Conservation (phyloP, 2,797 vertebrate species). For the Thalassophryne amazonica region DNA sequence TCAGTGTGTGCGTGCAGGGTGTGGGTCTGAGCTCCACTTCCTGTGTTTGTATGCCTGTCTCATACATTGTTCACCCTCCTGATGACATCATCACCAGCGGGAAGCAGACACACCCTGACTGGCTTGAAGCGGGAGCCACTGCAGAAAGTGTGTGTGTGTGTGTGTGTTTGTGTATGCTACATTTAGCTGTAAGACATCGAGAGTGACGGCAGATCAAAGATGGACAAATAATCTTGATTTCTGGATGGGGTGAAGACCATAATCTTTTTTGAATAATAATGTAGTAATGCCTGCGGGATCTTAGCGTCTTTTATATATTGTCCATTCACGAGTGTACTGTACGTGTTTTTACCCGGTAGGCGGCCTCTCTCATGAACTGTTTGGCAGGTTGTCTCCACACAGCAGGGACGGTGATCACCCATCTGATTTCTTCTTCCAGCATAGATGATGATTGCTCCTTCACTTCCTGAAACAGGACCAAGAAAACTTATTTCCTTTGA, state of each 20-base stretch:
- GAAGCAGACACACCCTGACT: conserved; percentile 63
- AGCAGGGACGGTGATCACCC: conserved; percentile 95
- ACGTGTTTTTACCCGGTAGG: conserved; percentile 85
- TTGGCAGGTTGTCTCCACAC: conserved; percentile 97
- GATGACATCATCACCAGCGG: conserved; percentile 74
- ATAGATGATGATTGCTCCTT: conserved; percentile 85
- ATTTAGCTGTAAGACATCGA: not conserved
- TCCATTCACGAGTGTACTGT: too few relatives aligned
- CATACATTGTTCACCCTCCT: conserved; percentile 72
- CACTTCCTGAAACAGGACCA: conserved; percentile 74
- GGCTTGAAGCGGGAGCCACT: conserved; percentile 24
- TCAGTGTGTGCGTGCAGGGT: conserved; percentile 40
- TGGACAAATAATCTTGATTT: too few relatives aligned
- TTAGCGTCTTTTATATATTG: too few relatives aligned
- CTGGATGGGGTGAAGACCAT: too few relatives aligned
- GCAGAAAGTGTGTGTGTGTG: conserved; percentile 17
- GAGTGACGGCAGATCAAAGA: conserved; percentile 3
- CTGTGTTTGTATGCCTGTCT: conserved; percentile 81
- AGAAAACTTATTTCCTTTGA: not conserved
- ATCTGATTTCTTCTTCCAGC: conserved; percentile 82
- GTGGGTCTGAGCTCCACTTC: conserved; percentile 75
- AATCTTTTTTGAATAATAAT: too few relatives aligned
- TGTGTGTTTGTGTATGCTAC: not conserved
- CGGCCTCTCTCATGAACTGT: conserved; percentile 96
- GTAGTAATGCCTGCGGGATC: too few relatives aligned